A percentile compares a stretch with the other conserved stretches of the same genome.
phyloP scores from a whole-genome alignment of 2,113 vertebrate genomes.

The Porphyrio hochstetteri region DNA sequence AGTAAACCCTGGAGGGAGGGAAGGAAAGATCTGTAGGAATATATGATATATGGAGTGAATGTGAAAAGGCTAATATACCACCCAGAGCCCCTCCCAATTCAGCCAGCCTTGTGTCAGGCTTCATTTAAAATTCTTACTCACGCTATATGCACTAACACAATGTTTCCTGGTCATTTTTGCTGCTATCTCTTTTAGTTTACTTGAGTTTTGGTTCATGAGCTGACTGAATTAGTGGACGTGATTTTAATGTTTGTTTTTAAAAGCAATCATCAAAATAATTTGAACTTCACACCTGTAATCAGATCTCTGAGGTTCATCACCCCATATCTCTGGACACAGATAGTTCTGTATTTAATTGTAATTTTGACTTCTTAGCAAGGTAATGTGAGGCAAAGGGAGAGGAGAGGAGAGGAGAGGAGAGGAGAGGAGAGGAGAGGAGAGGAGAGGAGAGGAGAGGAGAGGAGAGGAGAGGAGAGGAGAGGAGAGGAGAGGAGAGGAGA shows the following conservation, averaged over 20 bases:
- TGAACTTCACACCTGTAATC: neutral
- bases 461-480: too few species aligned
- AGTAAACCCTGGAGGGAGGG: neutral
- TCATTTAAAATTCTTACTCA: neutral
- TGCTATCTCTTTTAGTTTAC: neutral
- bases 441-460: too few species aligned
- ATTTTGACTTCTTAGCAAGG: neutral
- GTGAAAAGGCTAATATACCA: neutral
- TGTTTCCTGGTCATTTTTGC: neutral
- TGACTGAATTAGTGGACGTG: fast-evolving
- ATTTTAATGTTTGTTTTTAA: neutral
- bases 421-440: neutral
- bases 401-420: too few species aligned
- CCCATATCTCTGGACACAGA: neutral
- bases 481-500: neutral
- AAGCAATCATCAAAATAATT: neutral
- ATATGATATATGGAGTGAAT: neutral
- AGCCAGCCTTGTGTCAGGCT: neutral
- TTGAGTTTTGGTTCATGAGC: neutral
- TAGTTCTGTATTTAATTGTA: neutral
- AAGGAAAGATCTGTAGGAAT: constrained; percentile 29
- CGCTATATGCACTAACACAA: neutral
- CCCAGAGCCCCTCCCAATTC: neutral
- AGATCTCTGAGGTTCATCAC: neutral
- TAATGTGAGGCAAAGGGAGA: neutral